Evolutionary conservation across 1,140 invertebrate genomes (phyloP).

Genomic region (Drusus annulatus): DNA sequence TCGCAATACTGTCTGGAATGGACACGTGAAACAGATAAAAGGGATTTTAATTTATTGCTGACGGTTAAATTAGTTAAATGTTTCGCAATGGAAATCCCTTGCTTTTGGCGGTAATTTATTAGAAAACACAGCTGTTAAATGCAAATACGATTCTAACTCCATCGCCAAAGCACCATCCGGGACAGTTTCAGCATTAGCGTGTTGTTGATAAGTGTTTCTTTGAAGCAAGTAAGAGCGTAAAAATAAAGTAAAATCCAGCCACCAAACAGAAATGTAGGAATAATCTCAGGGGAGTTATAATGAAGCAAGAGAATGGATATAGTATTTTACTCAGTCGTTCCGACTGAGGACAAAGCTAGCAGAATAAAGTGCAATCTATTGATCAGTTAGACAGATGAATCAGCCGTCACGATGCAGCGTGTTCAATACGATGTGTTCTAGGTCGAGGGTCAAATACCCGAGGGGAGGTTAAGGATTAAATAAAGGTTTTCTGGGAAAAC

Average conservation of each 20-base stretch:
- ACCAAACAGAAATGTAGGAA: conserved; percentile 3
- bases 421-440: conserved; percentile 58
- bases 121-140: conserved; percentile 44
- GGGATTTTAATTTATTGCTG: too few relatives aligned
- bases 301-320: neutral
- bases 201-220: conserved; percentile 48
- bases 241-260: neutral
- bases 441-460: conserved; percentile 49
- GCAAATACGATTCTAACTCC: conserved; percentile 53
- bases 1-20: too few relatives aligned
- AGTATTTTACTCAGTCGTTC: neutral
- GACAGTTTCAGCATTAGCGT: conserved; percentile 51
- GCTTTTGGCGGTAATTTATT: conserved; percentile 40
- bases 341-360: neutral
- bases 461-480: conserved; percentile 18
- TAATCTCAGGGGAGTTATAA: neutral
- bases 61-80: too few relatives aligned
- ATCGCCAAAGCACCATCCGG: conserved; percentile 15
- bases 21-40: too few relatives aligned
- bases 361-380: conserved; percentile 21
- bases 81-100: neutral
- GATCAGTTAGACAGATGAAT: conserved; percentile 58
- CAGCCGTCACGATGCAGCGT: conserved; percentile 57
- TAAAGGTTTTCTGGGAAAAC: conserved; percentile 17
- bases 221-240: neutral